Evolutionary conservation across 2,113 vertebrate species (phyloP).

Genomic region (Petromus typicus): DNA sequence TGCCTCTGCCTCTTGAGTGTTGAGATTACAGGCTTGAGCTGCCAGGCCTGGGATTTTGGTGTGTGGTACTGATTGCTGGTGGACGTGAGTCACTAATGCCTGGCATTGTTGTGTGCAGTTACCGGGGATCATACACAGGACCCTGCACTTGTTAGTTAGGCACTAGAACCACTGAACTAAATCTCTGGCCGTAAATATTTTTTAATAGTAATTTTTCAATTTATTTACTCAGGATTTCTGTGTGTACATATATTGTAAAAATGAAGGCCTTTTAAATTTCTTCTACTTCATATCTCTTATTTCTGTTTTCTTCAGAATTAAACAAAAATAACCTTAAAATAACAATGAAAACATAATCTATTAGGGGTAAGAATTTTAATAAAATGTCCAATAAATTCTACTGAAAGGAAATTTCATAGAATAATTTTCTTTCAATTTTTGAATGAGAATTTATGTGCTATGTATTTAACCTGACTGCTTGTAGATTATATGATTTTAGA

Average conservation of each 20-base stretch:
- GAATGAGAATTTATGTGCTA: background rate
- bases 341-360: background rate
- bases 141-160: no score
- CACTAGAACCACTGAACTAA: no score
- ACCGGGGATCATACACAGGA: no score
- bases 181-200: no score
- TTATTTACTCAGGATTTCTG: background rate
- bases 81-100: no score
- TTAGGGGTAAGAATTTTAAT: no score
- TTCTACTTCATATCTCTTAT: background rate
- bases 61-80: no score
- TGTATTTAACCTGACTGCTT: background rate
- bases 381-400: background rate
- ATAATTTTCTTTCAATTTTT: background rate
- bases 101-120: no score
- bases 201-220: background rate
- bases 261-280: background rate
- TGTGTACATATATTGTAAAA: background rate
- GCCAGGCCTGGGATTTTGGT: no score
- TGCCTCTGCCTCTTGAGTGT: no score
- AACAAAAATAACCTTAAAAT: background rate
- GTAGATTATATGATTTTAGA: slow-evolving; percentile 5
- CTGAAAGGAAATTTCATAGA: background rate
- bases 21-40: no score
- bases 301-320: background rate